phyloP scores from a whole-genome alignment of 2,797 vertebrate genomes.

The Cossypha polioptera region DNA sequence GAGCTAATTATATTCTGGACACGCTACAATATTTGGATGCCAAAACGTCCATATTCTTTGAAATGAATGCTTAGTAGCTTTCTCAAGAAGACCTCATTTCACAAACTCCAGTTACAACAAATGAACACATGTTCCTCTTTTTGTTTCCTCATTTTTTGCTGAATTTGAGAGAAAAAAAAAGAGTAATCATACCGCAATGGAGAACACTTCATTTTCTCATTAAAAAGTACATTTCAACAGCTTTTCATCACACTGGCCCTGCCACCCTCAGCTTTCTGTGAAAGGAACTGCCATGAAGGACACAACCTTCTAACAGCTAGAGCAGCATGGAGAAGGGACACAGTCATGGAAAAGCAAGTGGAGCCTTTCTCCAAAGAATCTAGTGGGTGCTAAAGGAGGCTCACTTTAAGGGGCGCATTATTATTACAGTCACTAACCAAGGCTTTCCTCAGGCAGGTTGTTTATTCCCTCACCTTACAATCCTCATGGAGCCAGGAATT shows the following conservation, averaged over 20 bases:
- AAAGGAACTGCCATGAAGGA: not conserved
- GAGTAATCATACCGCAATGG: conserved; percentile 48
- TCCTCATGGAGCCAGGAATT: not conserved
- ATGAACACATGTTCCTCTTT: conserved; percentile 75
- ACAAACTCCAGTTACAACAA: conserved; percentile 73
- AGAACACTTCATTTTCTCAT: conserved; percentile 77
- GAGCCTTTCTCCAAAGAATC: not conserved
- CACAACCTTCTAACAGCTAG: not conserved
- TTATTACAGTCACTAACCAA: not conserved
- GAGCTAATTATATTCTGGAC: conserved; percentile 62
- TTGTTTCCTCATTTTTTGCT: conserved; percentile 76
- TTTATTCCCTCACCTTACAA: not conserved
- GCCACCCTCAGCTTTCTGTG: not conserved
- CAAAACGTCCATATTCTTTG: conserved; percentile 68
- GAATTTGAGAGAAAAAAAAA: conserved; percentile 56
- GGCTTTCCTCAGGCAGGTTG: not conserved
- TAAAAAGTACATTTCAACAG: conserved; percentile 66
- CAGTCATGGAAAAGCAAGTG: not conserved
- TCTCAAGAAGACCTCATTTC: conserved; percentile 74
- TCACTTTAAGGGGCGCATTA: not conserved
- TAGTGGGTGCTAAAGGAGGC: not conserved
- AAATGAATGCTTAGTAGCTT: conserved; percentile 68
- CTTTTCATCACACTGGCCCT: conserved; percentile 43
- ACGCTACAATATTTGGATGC: conserved; percentile 23
- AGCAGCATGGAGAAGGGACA: not conserved